These are phyloP conservation scores for Platycheirus albimanus DNA, from an alignment of 2,888 invertebrate genomes.

Conservation along the genomic window DNA sequence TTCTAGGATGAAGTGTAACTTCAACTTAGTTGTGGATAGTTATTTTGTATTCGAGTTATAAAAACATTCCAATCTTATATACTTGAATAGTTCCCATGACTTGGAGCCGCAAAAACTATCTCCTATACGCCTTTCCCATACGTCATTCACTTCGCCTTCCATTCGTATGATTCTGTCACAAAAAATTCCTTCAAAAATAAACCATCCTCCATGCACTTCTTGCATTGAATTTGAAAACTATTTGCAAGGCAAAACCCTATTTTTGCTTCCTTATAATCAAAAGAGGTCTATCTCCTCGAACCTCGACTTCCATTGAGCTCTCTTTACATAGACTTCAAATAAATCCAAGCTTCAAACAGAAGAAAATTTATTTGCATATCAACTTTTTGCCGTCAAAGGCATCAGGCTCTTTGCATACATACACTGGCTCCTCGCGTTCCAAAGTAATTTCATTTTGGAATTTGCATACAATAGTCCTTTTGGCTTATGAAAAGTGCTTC, in stretches of 20 bases:
- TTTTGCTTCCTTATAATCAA: constrained; percentile 32
- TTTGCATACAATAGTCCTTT: constrained; percentile 73
- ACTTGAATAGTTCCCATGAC: background rate
- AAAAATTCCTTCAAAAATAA: constrained; percentile 31
- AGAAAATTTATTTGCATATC: constrained; percentile 73
- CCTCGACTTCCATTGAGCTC: constrained; percentile 20
- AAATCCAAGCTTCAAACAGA: constrained; percentile 49
- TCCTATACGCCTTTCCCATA: no score
- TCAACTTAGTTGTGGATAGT: no score
- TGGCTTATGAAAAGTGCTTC: constrained; percentile 36
- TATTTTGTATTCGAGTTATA: no score
- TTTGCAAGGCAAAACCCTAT: constrained; percentile 60
- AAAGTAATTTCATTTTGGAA: constrained; percentile 63
- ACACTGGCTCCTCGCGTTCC: constrained; percentile 36
- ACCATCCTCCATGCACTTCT: constrained; percentile 32
- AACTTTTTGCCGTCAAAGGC: constrained; percentile 71
- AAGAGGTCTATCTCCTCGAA: background rate
- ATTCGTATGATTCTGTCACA: constrained; percentile 35
- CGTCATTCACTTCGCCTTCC: constrained; percentile 7
- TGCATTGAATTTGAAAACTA: constrained; percentile 37
- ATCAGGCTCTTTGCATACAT: constrained; percentile 21
- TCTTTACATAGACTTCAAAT: constrained; percentile 38
- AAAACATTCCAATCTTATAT: no score
- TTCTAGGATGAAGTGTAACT: no score
- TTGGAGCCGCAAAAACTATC: no score